Base-by-base conservation (phyloP, 2,113 vertebrate species). In the Clarias batrachus region DNA sequence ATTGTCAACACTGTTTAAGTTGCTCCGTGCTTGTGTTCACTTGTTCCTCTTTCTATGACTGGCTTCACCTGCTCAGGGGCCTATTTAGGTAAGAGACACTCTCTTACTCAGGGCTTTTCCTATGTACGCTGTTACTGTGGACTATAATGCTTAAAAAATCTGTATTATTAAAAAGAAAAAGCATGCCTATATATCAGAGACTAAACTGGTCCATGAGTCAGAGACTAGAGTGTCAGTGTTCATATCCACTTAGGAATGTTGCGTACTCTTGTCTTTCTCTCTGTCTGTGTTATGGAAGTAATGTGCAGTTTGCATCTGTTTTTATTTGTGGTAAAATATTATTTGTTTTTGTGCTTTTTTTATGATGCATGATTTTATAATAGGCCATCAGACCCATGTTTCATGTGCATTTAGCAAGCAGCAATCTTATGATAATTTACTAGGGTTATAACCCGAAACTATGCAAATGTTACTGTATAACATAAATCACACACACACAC, bases 81-180 rank as follows among this genome's bases (percentile, higher is more conserved):
- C 94, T 95, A n/a, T 96, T 96, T 95, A 93, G 96, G 96, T 97
- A 97, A 97, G 96, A 96, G 57, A 86, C 30, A 65, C 86, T 91
- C 81, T 71, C 65, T 48, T 48, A 80, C 68, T 16, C 71, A 79
- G 65, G 37, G n/a, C 68, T 19, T 23, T 16, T 17, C 37, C 33
- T 16, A 48, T 48, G 0, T 48, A 7, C 7, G 48, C 48, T 48
- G 48, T 48, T 48, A 48, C 7, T 48, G 6, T 7, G 1, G 7
- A 48, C 48, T 48, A 48, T 48, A 48, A 48, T 48, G 48, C 48
- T 48, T 48, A 48, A 7, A 48, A 48, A 48, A 8, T 0, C 7
- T 9, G 6, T 8, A 8, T 48, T 48, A 48, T 48, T 48, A 48
- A 48, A 48, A 48, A 48, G 48, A 48, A 48, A 48, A 48, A 48